Percentiles rank a stretch among this genome's conserved stretches.
phyloP scores from a whole-genome alignment of 2,888 invertebrate genomes.

The Nemoura dubitans region DNA sequence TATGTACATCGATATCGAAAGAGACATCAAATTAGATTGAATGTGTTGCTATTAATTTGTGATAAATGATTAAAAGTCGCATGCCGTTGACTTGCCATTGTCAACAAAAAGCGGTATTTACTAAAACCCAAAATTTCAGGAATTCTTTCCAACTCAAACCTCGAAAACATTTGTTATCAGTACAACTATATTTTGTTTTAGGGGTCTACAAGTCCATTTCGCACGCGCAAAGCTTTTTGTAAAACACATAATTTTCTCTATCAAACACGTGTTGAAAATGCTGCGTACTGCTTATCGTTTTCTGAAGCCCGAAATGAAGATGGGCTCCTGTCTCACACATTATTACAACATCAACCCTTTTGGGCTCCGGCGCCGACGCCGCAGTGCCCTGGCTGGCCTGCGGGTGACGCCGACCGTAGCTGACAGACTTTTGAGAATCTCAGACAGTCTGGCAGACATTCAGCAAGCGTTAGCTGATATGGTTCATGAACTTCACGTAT shows the following conservation, averaged over 20 bases:
- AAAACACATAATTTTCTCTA: not conserved
- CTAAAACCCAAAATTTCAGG: too few relatives aligned
- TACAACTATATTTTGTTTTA: too few relatives aligned
- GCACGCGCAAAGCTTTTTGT: not conserved
- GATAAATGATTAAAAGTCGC: too few relatives aligned
- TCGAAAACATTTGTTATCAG: too few relatives aligned
- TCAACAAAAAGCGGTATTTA: too few relatives aligned
- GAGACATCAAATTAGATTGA: too few relatives aligned
- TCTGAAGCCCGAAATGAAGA: constrained; percentile 28
- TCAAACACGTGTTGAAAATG: not conserved
- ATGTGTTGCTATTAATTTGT: too few relatives aligned
- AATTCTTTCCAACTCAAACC: too few relatives aligned
- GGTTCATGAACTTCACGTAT: not conserved
- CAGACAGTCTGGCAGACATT: not conserved
- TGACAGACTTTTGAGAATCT: not conserved
- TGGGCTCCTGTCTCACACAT: constrained; percentile 29
- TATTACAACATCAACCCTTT: constrained; percentile 30
- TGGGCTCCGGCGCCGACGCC: not conserved
- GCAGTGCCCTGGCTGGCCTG: not conserved
- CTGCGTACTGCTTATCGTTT: constrained; percentile 8
- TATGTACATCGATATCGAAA: not conserved
- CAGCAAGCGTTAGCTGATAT: not conserved
- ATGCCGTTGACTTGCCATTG: too few relatives aligned
- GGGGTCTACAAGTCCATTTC: not conserved
- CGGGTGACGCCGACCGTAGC: not conserved